A percentile compares a stretch with the other conserved stretches of the same genome.
These are phyloP conservation scores for Syndactyla subalaris DNA, from an alignment of 2,797 vertebrate species.

Conservation along the genomic window DNA sequence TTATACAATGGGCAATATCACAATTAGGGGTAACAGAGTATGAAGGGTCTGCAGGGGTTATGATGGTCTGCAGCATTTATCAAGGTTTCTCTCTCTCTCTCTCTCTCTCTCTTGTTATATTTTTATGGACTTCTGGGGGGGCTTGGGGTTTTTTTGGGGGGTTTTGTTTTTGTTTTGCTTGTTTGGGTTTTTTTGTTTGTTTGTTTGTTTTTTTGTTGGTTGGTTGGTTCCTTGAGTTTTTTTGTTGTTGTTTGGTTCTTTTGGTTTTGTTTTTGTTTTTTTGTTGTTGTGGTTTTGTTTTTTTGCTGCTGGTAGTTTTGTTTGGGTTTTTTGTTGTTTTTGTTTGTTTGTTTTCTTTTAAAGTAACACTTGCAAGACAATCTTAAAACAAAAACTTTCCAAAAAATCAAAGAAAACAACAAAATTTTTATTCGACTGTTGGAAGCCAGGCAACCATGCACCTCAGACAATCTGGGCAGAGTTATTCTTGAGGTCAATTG, in stretches of 20 bases:
- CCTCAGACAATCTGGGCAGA: background rate
- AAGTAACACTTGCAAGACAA: background rate
- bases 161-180: too few species aligned
- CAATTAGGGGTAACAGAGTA: background rate
- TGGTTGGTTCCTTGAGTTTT: too few species aligned
- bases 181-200: background rate
- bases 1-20: background rate
- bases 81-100: background rate
- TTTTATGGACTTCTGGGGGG: too few species aligned
- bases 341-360: too few species aligned
- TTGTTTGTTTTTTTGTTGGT: too few species aligned
- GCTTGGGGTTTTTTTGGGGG: too few species aligned
- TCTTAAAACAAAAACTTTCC: background rate
- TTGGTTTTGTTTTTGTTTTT: too few species aligned
- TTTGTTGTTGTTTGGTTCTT: too few species aligned
- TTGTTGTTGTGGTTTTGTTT: too few species aligned
- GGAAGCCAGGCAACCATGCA: background rate
- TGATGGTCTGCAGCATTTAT: background rate
- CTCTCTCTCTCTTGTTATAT: too few species aligned
- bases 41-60: background rate
- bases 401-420: fast-evolving
- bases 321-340: background rate
- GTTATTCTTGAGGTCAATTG: background rate
- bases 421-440: background rate
- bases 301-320: too few species aligned